Evolutionary conservation across 2,113 vertebrate species (phyloP).

Genomic region (Cyanoliseus patagonus): DNA sequence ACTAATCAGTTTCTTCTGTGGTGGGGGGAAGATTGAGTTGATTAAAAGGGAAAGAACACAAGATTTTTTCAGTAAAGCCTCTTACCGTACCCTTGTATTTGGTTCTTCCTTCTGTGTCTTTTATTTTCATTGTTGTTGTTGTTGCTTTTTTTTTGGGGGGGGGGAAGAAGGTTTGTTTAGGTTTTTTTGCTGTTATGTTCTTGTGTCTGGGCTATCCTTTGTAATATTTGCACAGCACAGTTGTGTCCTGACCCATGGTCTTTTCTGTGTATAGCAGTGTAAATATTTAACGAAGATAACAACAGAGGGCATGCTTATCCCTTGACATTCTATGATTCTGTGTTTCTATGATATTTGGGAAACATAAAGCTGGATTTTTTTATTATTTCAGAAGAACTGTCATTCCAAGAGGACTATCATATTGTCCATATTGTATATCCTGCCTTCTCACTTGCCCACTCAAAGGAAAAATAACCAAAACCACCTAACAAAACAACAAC

Average conservation of each 20-base stretch:
- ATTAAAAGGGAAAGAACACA: neutral
- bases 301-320: neutral
- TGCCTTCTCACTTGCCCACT: neutral
- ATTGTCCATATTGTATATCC: neutral
- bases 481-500: neutral
- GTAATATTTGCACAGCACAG: neutral
- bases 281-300: neutral
- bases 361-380: neutral
- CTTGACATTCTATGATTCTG: neutral
- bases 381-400: neutral
- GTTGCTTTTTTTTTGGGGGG: neutral
- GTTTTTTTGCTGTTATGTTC: neutral
- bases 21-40: neutral
- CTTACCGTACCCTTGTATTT: neutral
- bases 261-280: neutral
- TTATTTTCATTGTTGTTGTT: neutral
- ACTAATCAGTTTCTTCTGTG: neutral
- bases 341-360: neutral
- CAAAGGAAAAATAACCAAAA: neutral
- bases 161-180: neutral
- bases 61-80: neutral
- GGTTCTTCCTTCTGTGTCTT: neutral
- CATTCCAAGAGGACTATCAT: neutral
- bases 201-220: neutral
- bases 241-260: neutral